Conservation (phyloP, 2,888 invertebrate genomes). For the Mythimna ferrago region DNA sequence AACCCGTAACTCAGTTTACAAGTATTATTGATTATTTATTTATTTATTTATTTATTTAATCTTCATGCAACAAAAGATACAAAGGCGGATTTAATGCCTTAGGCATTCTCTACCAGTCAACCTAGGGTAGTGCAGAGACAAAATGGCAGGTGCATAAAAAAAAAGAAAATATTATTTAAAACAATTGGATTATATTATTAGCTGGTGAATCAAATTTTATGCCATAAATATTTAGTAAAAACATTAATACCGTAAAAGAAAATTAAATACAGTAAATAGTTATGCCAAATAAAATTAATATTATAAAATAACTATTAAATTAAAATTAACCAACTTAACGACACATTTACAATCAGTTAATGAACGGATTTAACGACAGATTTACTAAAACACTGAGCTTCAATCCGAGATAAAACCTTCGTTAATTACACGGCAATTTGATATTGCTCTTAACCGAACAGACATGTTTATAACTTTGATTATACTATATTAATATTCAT, state of each 20-base stretch:
- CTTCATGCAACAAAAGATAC: too few relatives aligned
- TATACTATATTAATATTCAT: slow-evolving; percentile 66
- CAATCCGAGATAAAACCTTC: slow-evolving; percentile 29
- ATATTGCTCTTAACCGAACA: slow-evolving; percentile 56
- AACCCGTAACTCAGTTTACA: neutral
- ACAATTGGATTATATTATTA: too few relatives aligned
- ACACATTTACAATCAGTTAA: slow-evolving; percentile 10
- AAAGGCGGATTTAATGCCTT: too few relatives aligned
- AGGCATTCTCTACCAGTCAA: too few relatives aligned
- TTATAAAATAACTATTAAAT: slow-evolving; percentile 4
- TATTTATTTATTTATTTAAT: too few relatives aligned
- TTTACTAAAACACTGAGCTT: slow-evolving; percentile 27
- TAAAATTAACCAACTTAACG: slow-evolving; percentile 7
- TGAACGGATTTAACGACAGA: slow-evolving; percentile 32
- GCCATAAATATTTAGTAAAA: neutral
- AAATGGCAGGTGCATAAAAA: too few relatives aligned
- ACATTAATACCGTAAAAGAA: too few relatives aligned
- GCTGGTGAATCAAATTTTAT: too few relatives aligned
- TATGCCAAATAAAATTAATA: neutral
- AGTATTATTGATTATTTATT: neutral
- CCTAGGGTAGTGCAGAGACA: too few relatives aligned
- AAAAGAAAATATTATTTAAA: too few relatives aligned
- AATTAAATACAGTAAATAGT: neutral
- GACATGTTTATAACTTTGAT: slow-evolving; percentile 60
- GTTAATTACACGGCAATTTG: slow-evolving; percentile 47